Percentiles rank a stretch among this genome's conserved stretches.
phyloP scores from a whole-genome alignment of 2,797 vertebrate genomes.

The Accipiter minullus region DNA sequence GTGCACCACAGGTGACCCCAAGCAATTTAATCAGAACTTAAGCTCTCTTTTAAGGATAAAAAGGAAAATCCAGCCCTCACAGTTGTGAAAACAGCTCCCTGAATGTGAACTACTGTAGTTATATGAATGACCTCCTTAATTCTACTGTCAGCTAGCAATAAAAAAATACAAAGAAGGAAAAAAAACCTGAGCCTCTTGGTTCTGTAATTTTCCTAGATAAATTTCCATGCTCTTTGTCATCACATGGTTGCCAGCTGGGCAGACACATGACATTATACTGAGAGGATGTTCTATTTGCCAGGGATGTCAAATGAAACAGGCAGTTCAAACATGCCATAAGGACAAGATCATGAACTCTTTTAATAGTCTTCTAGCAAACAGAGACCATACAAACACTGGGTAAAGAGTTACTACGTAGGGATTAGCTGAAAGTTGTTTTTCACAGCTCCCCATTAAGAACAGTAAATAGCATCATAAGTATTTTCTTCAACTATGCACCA shows the following conservation, averaged over 20 bases:
- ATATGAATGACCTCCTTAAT: not conserved
- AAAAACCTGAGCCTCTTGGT: not conserved
- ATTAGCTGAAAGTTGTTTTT: not conserved
- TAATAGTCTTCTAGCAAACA: conserved; percentile 24
- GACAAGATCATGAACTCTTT: conserved; percentile 48
- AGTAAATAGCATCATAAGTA: not conserved
- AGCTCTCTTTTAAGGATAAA: conserved; percentile 44
- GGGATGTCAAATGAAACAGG: conserved; percentile 12
- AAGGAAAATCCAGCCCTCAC: not conserved
- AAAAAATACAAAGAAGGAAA: not conserved
- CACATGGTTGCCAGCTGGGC: not conserved
- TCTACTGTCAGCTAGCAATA: not conserved
- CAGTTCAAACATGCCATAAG: conserved; percentile 13
- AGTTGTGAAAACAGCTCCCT: conserved; percentile 12
- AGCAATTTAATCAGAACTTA: conserved; percentile 55
- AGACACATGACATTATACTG: not conserved
- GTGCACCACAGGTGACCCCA: conserved; percentile 43
- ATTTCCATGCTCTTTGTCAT: not conserved
- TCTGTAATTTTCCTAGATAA: not conserved
- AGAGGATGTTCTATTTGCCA: not conserved
- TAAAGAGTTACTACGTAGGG: not conserved
- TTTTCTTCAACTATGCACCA: not conserved
- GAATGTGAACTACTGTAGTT: not conserved
- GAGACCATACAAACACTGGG: not conserved
- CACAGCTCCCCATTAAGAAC: not conserved